Evolutionary conservation across 2,113 vertebrate species (phyloP), one percentile per base, ranked within the genome.

Genomic region (Perccottus glenii): DNA sequence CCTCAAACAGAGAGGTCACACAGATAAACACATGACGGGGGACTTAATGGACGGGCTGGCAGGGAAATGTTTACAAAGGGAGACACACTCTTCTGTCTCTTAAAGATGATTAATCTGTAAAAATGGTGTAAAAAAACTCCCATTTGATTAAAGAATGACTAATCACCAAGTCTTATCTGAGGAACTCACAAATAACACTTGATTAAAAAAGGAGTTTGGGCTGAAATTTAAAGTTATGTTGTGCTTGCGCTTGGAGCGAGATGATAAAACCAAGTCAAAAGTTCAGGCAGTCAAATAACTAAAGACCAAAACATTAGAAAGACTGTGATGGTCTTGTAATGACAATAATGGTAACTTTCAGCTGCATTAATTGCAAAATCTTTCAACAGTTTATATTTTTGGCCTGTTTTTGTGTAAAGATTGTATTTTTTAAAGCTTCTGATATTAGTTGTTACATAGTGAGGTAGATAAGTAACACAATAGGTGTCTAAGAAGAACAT

Each of bases 31-130:
- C 43, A 14, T 67, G 14, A 48, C 14, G 48, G n/a, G 52, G 36
- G 46, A 15, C 46, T 15, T 5, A 60, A 48, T 5, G 12, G n/a
- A 42, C 6, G 0, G 19, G 45, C 48, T 40, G 3, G n/a, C 1
- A 50, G 7, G 5, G 44, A 61, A 69, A 70, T 75, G 59, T 66
- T 77, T 73, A 67, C 15, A 57, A 59, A 12, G 15, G 19, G 8
- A 67, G 64, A 60, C 33, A 44, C 2, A 55, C 12, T 46, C 12
- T 12, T 14, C 0, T 11, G 11, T 46, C 11, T 27, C 11, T 46
- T 4, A 10, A 46, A 46, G 11, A 14, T 12, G 12, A 12, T 46
- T 3, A 46, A 46, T 2, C 8, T 46, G 44, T 46, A 5, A 46
- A 12, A 46, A 12, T 5, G 11, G 44, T 4, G 11, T 5, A 46